Evolutionary conservation across 2,113 vertebrate genomes (phyloP).

Genomic region (Rhynchomys soricoides): DNA sequence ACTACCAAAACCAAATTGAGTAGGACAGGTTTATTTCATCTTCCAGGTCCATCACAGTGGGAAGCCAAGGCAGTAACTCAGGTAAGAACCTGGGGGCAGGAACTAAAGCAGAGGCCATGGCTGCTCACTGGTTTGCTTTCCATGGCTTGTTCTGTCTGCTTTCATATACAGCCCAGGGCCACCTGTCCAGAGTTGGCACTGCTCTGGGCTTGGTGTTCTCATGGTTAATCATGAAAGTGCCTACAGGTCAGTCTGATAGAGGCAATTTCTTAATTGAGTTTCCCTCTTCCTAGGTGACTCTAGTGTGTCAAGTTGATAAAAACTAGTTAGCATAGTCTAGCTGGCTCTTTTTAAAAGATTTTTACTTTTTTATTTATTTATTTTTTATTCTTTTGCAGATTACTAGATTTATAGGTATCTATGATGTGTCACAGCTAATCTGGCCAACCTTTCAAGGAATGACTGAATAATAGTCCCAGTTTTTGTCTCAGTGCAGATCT

Average conservation of each 20-base stretch:
- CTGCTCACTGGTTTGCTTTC: neutral
- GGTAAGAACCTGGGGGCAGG: neutral
- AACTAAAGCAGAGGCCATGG: neutral
- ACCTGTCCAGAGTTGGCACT: neutral
- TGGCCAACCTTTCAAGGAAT: neutral
- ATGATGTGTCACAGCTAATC: conserved; percentile 10
- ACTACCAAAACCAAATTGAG: neutral
- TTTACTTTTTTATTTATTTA: neutral
- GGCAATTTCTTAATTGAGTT: neutral
- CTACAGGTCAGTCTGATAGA: neutral
- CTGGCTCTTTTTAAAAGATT: conserved; percentile 12
- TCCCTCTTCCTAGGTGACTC: neutral
- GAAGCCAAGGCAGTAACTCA: neutral
- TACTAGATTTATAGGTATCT: neutral
- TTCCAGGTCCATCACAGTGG: neutral
- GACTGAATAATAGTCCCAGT: neutral
- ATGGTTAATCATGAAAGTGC: neutral
- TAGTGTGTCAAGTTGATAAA: neutral
- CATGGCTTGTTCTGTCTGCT: neutral
- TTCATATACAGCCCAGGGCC: neutral
- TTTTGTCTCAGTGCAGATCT: conserved; percentile 7
- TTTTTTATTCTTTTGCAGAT: neutral
- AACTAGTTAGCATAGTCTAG: neutral
- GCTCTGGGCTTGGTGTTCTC: neutral
- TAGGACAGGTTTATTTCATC: neutral